A percentile compares a stretch with the other conserved stretches of the same genome.
Conservation (phyloP, 2,113 vertebrate species). For the Sinocyclocheilus anshuiensis region DNA sequence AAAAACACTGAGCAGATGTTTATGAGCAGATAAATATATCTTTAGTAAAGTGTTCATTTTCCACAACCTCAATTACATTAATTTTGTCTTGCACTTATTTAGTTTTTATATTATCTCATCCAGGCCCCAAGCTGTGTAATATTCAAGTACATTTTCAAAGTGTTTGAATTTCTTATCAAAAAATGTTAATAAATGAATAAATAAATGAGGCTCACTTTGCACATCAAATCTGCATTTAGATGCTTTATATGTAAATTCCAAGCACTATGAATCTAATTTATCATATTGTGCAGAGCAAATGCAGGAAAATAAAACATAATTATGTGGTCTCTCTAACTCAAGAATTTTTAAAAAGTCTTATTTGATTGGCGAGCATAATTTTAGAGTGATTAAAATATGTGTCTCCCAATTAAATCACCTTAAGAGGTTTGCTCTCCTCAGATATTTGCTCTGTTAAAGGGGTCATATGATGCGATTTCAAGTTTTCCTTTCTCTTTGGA, state of each 20-base stretch:
- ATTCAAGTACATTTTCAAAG: conserved; percentile 43
- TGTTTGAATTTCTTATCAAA: conserved; percentile 29
- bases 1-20: conserved; percentile 25
- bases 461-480: too few species aligned
- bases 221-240: neutral
- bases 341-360: neutral
- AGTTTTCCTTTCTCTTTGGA: too few species aligned
- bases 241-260: conserved; percentile 10
- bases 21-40: conserved; percentile 51
- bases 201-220: neutral
- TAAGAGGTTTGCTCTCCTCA: too few species aligned
- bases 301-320: neutral
- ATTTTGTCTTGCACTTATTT: conserved; percentile 50
- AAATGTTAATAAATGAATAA: conserved; percentile 48
- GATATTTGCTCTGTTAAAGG: too few species aligned
- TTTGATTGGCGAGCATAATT: neutral
- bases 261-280: neutral
- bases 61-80: conserved; percentile 52
- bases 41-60: conserved; percentile 50
- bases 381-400: too few species aligned
- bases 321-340: neutral
- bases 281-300: neutral
- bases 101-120: conserved; percentile 51
- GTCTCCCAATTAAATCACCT: too few species aligned
- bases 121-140: conserved; percentile 36